Conservation (phyloP, 2,888 invertebrate species). For the Chrysina gloriosa region DNA sequence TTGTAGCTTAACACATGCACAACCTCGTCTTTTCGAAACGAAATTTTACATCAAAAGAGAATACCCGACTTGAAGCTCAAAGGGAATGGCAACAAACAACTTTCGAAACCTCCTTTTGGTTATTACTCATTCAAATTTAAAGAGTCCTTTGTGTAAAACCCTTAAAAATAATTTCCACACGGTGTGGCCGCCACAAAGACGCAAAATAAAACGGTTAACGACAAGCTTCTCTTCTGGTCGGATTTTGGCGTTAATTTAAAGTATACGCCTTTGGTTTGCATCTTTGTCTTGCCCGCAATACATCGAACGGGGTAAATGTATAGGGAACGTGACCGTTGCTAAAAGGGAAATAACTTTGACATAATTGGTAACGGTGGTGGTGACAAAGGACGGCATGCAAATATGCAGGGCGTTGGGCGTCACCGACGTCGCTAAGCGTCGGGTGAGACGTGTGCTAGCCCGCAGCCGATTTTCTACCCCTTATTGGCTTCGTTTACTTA, state of each 20-base stretch:
- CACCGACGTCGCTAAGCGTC: conserved; percentile 53
- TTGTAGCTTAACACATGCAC: neutral
- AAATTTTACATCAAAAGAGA: conserved; percentile 25
- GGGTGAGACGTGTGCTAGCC: conserved; percentile 54
- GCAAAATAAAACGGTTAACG: conserved; percentile 57
- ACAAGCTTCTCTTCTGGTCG: conserved; percentile 45
- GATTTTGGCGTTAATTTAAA: conserved; percentile 41
- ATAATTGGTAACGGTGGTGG: conserved; percentile 55
- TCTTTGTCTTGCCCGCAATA: conserved; percentile 24
- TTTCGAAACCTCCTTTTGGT: conserved; percentile 52
- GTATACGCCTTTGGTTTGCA: conserved; percentile 11
- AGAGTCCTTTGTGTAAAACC: conserved; percentile 56
- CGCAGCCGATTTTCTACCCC: conserved; percentile 55
- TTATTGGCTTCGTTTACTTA: conserved; percentile 61
- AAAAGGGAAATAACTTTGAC: conserved; percentile 35
- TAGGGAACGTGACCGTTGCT: conserved; percentile 29
- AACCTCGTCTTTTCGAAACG: neutral
- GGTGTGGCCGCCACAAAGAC: conserved; percentile 56
- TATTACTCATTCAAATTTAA: conserved; percentile 55
- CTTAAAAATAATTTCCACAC: conserved; percentile 59
- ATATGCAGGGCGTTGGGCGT: conserved; percentile 52
- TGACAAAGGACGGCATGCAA: conserved; percentile 57
- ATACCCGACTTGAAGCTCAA: conserved; percentile 44
- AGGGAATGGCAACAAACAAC: conserved; percentile 51
- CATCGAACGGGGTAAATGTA: conserved; percentile 26